Evolutionary conservation across 1,140 invertebrate genomes (phyloP).

Genomic region (Drosophila tani): DNA sequence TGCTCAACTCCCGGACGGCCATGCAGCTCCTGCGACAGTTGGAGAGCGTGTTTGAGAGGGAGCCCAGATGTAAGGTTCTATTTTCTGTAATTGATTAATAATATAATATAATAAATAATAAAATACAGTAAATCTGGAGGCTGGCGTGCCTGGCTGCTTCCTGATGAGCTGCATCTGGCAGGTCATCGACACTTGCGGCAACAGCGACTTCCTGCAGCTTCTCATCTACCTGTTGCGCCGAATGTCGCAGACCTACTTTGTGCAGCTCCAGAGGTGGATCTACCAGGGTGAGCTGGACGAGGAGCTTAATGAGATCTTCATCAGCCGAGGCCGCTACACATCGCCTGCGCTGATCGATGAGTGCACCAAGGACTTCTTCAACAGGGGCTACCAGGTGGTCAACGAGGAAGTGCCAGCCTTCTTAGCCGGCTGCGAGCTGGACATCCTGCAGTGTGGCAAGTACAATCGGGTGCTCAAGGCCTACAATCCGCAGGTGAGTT

Average conservation of each 20-base stretch:
- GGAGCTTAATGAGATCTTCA: slow-evolving; percentile 71
- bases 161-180: slow-evolving; percentile 69
- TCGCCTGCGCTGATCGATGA: slow-evolving; percentile 20
- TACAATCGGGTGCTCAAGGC: slow-evolving; percentile 75
- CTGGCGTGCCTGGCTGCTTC: slow-evolving; percentile 40
- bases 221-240: slow-evolving; percentile 68
- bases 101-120: too few relatives aligned
- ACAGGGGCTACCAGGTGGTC: slow-evolving; percentile 67
- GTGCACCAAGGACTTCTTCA: slow-evolving; percentile 78
- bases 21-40: slow-evolving; percentile 48
- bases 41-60: slow-evolving; percentile 37
- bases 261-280: slow-evolving; percentile 74
- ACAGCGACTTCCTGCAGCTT: slow-evolving; percentile 58
- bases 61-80: slow-evolving; percentile 43
- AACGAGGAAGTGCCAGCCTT: slow-evolving; percentile 68
- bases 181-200: slow-evolving; percentile 54
- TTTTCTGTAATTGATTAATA: neutral
- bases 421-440: slow-evolving; percentile 65
- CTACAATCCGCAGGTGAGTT: slow-evolving; percentile 68
- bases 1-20: neutral
- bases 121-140: slow-evolving; percentile 44
- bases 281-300: slow-evolving; percentile 74
- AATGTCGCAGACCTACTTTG: slow-evolving; percentile 72
- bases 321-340: slow-evolving; percentile 28
- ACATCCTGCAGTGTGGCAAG: slow-evolving; percentile 79